A percentile compares a stretch with the other conserved stretches of the same genome.
Conservation (phyloP, 2,888 invertebrate genomes). For the Cremastobaeus sp. region DNA sequence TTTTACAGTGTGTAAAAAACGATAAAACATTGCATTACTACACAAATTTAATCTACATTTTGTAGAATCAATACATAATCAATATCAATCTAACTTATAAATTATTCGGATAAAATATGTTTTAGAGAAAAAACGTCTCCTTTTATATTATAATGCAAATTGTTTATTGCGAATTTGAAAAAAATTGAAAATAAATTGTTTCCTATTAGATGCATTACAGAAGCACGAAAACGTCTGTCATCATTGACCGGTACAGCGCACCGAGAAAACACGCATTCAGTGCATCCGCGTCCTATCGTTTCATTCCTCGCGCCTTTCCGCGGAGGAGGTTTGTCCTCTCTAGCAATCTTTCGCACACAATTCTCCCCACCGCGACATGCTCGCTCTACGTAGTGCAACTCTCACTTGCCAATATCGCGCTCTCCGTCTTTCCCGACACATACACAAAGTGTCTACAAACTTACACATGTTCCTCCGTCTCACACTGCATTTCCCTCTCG, state of each 20-base stretch:
- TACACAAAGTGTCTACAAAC: slow-evolving; percentile 31
- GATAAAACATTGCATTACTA: no score
- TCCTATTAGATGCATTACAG: slow-evolving; percentile 1
- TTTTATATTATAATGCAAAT: no score
- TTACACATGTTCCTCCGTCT: slow-evolving; percentile 54
- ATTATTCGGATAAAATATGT: no score
- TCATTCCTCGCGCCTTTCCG: slow-evolving; percentile 32
- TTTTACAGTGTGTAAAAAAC: no score
- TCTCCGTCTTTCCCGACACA: slow-evolving; percentile 46
- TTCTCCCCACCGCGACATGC: slow-evolving; percentile 24
- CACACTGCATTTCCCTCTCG: slow-evolving; percentile 60
- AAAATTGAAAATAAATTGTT: neutral
- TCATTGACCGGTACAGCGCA: slow-evolving; percentile 46
- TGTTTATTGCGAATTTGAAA: no score
- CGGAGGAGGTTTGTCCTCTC: slow-evolving; percentile 56
- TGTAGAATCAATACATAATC: no score
- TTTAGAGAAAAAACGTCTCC: no score
- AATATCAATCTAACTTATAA: no score
- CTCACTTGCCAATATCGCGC: slow-evolving; percentile 44
- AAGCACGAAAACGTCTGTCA: slow-evolving; percentile 37
- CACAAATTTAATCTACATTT: no score
- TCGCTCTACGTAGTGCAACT: slow-evolving; percentile 17
- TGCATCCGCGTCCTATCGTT: slow-evolving; percentile 38
- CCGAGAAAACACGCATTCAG: slow-evolving; percentile 47
- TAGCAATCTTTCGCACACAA: slow-evolving; percentile 45